phyloP scores from a whole-genome alignment of 2,797 vertebrate species.

The Falco columbarius region DNA sequence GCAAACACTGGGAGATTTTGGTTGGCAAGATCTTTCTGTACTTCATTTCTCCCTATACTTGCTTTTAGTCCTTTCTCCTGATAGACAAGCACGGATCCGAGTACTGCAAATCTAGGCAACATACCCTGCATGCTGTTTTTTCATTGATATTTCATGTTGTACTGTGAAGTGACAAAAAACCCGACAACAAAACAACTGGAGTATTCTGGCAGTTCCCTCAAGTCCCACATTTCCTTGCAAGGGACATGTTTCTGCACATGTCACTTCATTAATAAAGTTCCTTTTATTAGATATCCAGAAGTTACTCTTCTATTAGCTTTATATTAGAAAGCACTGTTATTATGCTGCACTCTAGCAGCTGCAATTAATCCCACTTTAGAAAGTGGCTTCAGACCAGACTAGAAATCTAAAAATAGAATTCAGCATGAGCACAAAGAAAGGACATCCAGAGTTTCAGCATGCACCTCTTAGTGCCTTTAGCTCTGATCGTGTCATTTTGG shows the following conservation, averaged over 20 bases:
- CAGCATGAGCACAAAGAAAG: neutral
- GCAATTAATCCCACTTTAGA: neutral
- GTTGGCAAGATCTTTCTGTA: conserved; percentile 26
- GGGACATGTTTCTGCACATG: neutral
- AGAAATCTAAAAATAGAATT: neutral
- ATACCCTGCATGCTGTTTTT: conserved; percentile 20
- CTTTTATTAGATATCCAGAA: neutral
- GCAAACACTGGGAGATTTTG: neutral
- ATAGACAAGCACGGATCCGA: neutral
- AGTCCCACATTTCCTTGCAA: neutral
- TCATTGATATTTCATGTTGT: conserved; percentile 38
- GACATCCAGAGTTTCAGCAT: neutral
- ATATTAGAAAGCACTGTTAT: neutral
- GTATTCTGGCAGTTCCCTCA: neutral
- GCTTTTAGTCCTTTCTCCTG: conserved; percentile 27
- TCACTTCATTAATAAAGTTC: neutral
- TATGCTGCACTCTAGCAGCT: neutral
- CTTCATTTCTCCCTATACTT: conserved; percentile 5
- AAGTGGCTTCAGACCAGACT: neutral
- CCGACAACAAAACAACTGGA: neutral
- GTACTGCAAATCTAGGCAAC: conserved; percentile 8
- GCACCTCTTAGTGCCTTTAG: neutral
- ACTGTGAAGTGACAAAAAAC: neutral
- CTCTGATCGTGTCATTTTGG: neutral
- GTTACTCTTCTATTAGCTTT: neutral